Evolutionary conservation across 2,888 invertebrate genomes (phyloP), one percentile per base, ranked within the genome.

Genomic region (Phorcus lineatus): DNA sequence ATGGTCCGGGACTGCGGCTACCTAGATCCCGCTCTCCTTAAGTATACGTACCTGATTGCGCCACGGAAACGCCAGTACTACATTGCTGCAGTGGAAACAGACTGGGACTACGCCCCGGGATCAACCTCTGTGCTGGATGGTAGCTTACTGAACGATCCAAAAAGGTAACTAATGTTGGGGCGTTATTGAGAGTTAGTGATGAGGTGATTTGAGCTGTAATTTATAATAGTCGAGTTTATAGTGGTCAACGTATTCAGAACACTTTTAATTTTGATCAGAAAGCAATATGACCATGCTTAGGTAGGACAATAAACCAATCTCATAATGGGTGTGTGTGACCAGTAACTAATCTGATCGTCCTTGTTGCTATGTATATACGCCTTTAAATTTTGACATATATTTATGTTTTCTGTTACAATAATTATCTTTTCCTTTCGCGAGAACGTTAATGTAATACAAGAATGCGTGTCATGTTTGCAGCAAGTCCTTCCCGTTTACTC

Each of bases 41-140:
- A 3, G 0, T 83, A 84, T 9, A 79, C 81, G 11, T 81, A 82
- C 13, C 82, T 82, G 4, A 81, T 81, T 0, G 76, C 80, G 0
- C 83, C 84, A 11, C 84, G 79, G 57, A 47, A 70, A 11, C 83
- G 80, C 17, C 78, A 76, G 22, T 87, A 85, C 66, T 88, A 75
- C 74, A 86, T 88, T 1, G 88, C 85, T 0, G 88, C 87, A 4
- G 83, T 86, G 75, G 88, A 88, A 28, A 81, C 83, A 2, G 77
- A 78, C 28, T 86, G 86, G 86, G 83, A 86, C 53, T 88, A 86
- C 62, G 85, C 85, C 74, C 87, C 87, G 0, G 82, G 83, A 0
- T 83, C 84, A 24, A 75, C 78, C 9, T 84, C 85, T 67, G 82
- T 86, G 52, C 83, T 87, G 7, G 84, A 81, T 4, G 85, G 84